A percentile compares a stretch with the other conserved stretches of the same genome.
Evolutionary conservation across 2,113 vertebrate species (phyloP).

Genomic region (Falco punctatus): DNA sequence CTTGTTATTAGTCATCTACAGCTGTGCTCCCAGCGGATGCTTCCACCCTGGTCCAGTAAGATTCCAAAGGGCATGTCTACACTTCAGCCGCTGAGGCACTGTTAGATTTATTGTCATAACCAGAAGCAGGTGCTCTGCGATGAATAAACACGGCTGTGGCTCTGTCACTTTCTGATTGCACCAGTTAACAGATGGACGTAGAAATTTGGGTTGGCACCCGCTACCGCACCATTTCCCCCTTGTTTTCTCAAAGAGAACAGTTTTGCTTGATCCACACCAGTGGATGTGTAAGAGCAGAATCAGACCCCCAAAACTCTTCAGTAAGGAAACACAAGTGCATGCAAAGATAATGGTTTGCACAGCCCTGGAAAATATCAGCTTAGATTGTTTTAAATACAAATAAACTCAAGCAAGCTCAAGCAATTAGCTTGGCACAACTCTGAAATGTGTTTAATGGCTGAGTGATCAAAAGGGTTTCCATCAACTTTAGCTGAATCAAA

Average conservation of each 20-base stretch:
- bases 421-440: slow-evolving; percentile 63
- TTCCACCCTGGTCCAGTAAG: neutral
- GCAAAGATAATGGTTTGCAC: neutral
- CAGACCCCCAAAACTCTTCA: neutral
- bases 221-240: neutral
- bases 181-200: slow-evolving; percentile 39
- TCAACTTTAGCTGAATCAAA: slow-evolving; percentile 72
- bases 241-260: neutral
- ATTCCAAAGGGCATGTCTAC: slow-evolving; percentile 32
- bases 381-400: slow-evolving; percentile 54
- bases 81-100: neutral
- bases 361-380: slow-evolving; percentile 19
- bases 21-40: neutral
- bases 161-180: slow-evolving; percentile 46
- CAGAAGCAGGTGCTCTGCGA: slow-evolving; percentile 34
- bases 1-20: slow-evolving; percentile 10
- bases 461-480: slow-evolving; percentile 74
- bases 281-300: neutral
- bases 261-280: neutral
- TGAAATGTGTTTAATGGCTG: slow-evolving; percentile 70
- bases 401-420: slow-evolving; percentile 48
- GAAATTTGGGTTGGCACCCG: slow-evolving; percentile 33
- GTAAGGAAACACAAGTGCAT: neutral
- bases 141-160: slow-evolving; percentile 17
- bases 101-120: slow-evolving; percentile 42